These are phyloP conservation scores for Acanthosepion lycidas DNA, from an alignment of 2,888 invertebrate genomes.

Conservation along the genomic window DNA sequence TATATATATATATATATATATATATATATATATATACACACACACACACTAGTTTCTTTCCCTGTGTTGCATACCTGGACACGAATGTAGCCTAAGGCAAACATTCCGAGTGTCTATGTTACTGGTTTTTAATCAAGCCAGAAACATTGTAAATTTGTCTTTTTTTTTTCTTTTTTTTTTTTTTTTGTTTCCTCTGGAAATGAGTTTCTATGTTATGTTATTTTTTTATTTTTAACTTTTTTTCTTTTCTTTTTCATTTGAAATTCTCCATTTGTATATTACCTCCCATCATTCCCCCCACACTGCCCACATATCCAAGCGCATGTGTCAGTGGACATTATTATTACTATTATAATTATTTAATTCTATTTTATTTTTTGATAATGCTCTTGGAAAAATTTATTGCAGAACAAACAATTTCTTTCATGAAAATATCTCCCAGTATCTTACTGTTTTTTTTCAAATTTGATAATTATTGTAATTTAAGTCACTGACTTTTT, in stretches of 20 bases:
- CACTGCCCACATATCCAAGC: background rate
- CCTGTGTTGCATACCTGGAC: background rate
- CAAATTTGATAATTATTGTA: background rate
- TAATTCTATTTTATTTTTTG: background rate
- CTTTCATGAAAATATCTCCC: background rate
- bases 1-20: conserved; percentile 10
- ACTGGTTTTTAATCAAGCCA: background rate
- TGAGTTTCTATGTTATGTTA: background rate
- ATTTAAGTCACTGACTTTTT: background rate
- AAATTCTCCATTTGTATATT: background rate
- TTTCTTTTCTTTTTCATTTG: background rate
- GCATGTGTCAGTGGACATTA: background rate
- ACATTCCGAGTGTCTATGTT: conserved; percentile 36
- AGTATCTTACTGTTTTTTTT: background rate
- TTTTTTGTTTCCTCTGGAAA: no score
- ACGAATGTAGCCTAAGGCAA: background rate
- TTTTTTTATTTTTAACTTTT: background rate
- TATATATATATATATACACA: background rate
- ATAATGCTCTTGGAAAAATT: background rate
- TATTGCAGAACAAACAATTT: background rate
- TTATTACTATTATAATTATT: background rate
- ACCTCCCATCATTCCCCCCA: background rate
- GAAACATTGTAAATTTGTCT: background rate
- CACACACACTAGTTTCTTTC: background rate
- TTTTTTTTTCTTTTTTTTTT: no score